These are phyloP conservation scores for Drosophila azteca DNA, from an alignment of 1,140 invertebrate species.

Conservation along the genomic window DNA sequence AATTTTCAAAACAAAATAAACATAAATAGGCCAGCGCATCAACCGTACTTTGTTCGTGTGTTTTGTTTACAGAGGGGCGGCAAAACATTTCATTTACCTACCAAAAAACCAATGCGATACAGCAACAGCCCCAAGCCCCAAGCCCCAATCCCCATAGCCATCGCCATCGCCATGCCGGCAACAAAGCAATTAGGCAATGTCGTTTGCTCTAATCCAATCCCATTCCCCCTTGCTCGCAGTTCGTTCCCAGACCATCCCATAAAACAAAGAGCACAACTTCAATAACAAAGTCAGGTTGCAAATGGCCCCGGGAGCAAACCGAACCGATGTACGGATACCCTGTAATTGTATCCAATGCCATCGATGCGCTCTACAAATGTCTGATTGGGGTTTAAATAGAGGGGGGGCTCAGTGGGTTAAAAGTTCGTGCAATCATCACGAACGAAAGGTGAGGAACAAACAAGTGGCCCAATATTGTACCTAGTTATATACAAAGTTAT, in stretches of 20 bases:
- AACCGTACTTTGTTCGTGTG: conserved; percentile 51
- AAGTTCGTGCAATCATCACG: no score
- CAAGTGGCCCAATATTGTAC: no score
- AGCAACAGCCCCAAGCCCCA: not conserved
- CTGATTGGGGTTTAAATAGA: no score
- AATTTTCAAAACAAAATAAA: conserved; percentile 82
- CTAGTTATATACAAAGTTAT: no score
- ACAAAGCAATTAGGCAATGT: conserved; percentile 69
- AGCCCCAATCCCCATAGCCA: not conserved
- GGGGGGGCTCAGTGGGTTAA: no score
- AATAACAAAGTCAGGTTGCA: conserved; percentile 52
- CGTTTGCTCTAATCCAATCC: conserved; percentile 40
- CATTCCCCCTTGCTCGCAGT: not conserved
- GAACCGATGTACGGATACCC: conserved; percentile 14
- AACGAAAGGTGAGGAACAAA: no score
- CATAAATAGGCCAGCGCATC: conserved; percentile 71
- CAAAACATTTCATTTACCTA: conserved; percentile 62
- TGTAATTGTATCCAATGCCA: not conserved
- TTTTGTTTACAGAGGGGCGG: conserved; percentile 59
- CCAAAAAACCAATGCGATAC: not conserved
- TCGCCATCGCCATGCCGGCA: conserved; percentile 10
- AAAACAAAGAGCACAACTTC: conserved; percentile 73
- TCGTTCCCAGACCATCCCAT: conserved; percentile 37
- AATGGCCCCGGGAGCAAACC: no score
- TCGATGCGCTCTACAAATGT: no score